Conservation (phyloP, 2,888 invertebrate species). For the Metacarcinus magister region DNA sequence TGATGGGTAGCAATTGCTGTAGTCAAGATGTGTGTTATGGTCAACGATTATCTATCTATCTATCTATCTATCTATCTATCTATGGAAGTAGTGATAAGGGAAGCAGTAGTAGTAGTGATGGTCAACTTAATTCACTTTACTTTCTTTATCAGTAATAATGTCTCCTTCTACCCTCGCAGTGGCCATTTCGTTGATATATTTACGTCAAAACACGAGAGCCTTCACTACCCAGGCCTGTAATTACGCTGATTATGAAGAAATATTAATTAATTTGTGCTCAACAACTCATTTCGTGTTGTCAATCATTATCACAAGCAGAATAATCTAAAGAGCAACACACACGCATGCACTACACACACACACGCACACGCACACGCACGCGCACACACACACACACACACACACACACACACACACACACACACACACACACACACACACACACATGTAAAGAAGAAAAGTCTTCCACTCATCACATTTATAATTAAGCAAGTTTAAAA, state of each 20-base stretch:
- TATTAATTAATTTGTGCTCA: not conserved
- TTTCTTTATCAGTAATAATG: not conserved
- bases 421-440: conserved; percentile 51
- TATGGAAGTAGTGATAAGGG: not conserved
- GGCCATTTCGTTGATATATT: not conserved
- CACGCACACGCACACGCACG: not conserved
- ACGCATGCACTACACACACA: too few species aligned
- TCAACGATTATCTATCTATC: too few species aligned
- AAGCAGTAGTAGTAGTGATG: not conserved
- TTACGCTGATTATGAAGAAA: not conserved
- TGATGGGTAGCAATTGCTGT: too few species aligned
- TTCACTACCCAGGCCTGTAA: not conserved
- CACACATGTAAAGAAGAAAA: not conserved
- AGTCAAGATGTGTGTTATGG: too few species aligned
- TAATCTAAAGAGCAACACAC: not conserved
- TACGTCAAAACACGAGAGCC: not conserved
- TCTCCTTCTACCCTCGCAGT: not conserved
- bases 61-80: too few species aligned
- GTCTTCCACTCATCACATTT: too few species aligned
- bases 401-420: conserved; percentile 62
- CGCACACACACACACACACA: conserved; percentile 59
- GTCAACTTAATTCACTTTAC: not conserved
- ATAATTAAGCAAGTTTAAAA: too few species aligned
- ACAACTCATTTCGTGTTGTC: not conserved
- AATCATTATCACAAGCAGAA: not conserved